Base-by-base conservation (phyloP, 2,113 vertebrate species). In the Sialia sialis region DNA sequence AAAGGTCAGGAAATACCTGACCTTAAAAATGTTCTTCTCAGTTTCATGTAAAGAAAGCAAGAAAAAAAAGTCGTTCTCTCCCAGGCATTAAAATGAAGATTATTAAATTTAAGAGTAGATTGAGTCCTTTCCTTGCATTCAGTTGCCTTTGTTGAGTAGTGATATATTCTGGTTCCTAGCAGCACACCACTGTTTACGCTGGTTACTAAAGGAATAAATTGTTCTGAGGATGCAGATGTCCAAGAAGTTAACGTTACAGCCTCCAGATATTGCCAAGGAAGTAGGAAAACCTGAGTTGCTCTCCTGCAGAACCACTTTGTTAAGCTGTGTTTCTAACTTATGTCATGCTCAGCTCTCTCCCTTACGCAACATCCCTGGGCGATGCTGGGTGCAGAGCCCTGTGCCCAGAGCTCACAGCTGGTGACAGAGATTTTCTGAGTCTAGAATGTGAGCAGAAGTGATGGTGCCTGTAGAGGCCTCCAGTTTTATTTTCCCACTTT, bases 161-260 rank as follows among this genome's bases (percentile, higher is more conserved):
- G 60, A 89, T 82, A 92, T 69, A 91, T 89, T 96, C 89, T 94
- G 72, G 85, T 87, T 90, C 87, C 91, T 97, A 97, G 89, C 91
- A 97, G 93, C 91, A 85, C 69, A 68, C 38, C 56, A 82, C 41
- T 93, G 95, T 97, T 96, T 97, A 94, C 2, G 1, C 49, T 85
- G 89, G 96, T 96, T 96, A 93, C 95, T 95, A 95, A 95, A 97
- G 93, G 85, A 93, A 95, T 96, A 96, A 96, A 96, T 97, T 94
- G 82, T 94, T 96, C 95, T 96, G 93, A 95, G 92, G 83, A 93
- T 95, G 83, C 97, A 96, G 94, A 96, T 97, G 96, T 97, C 91
- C 95, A 96, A 96, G 92, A 59, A 97, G 95, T 96, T 97, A 97
- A 96, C 80, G 21, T 92, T 89, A 54, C 66, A 92, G 89, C 77